phyloP scores from a whole-genome alignment of 2,888 invertebrate genomes.

The Lapara coniferarum region DNA sequence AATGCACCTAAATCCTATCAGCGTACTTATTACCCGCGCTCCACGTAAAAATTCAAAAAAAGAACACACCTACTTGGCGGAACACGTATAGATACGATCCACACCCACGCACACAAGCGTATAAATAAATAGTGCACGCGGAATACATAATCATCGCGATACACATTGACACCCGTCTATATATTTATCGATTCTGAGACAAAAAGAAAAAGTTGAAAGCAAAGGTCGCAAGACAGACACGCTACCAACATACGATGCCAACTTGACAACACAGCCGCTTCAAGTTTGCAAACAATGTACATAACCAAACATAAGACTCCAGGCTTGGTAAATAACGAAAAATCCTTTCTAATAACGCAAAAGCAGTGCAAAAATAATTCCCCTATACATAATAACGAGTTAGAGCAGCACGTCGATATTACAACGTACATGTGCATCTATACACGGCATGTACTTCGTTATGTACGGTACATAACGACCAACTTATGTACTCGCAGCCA shows the following conservation, averaged over 20 bases:
- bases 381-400: constrained; percentile 43
- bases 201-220: constrained; percentile 50
- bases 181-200: constrained; percentile 54
- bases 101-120: constrained; percentile 49
- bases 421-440: constrained; percentile 42
- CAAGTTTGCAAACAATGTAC: constrained; percentile 53
- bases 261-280: constrained; percentile 57
- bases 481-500: constrained; percentile 41
- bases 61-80: constrained; percentile 21
- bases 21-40: constrained; percentile 1
- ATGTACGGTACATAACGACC: constrained; percentile 38
- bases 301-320: constrained; percentile 30
- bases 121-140: constrained; percentile 39
- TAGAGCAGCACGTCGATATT: constrained; percentile 53
- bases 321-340: constrained; percentile 48
- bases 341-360: constrained; percentile 41
- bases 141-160: constrained; percentile 39
- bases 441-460: constrained; percentile 44
- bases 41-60: constrained; percentile 18
- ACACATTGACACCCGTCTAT: constrained; percentile 31
- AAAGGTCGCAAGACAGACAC: constrained; percentile 53
- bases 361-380: constrained; percentile 47
- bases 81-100: constrained; percentile 32
- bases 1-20: constrained; percentile 18
- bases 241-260: constrained; percentile 53